Conservation (phyloP, 2,797 vertebrate genomes). For the Streptopelia turtur region DNA sequence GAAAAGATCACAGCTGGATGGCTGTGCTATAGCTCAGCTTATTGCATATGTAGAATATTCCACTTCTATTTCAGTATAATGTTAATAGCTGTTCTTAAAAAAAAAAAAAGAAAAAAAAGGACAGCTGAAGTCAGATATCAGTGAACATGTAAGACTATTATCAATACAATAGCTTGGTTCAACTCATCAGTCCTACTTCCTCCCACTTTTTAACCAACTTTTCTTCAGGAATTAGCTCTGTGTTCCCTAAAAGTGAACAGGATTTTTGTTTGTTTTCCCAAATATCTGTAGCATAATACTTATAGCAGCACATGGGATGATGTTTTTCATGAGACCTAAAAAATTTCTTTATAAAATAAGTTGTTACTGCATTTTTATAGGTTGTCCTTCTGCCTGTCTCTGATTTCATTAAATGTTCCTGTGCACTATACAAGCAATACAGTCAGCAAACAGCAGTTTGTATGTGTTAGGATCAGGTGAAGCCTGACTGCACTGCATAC, state of each 20-base stretch:
- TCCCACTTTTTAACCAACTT: neutral
- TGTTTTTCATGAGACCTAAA: neutral
- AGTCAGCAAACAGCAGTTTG: neutral
- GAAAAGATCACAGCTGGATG: slow-evolving; percentile 24
- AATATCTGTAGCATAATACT: neutral
- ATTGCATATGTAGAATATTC: neutral
- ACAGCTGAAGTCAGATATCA: neutral
- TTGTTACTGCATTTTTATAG: neutral
- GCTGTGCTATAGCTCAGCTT: neutral
- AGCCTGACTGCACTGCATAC: neutral
- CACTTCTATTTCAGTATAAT: neutral
- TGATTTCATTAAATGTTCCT: neutral
- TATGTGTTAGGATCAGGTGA: neutral
- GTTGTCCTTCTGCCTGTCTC: neutral
- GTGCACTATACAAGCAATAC: neutral
- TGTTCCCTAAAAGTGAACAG: neutral
- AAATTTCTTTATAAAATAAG: neutral
- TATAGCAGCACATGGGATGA: neutral
- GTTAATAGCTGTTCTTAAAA: neutral
- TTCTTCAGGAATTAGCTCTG: neutral
- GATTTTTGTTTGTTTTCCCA: neutral
- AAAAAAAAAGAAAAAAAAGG: neutral
- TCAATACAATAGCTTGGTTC: neutral
- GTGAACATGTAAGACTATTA: neutral
- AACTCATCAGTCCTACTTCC: neutral